These are phyloP conservation scores for Drosophila quinaria DNA, from an alignment of 2,888 invertebrate genomes.

Conservation along the genomic window DNA sequence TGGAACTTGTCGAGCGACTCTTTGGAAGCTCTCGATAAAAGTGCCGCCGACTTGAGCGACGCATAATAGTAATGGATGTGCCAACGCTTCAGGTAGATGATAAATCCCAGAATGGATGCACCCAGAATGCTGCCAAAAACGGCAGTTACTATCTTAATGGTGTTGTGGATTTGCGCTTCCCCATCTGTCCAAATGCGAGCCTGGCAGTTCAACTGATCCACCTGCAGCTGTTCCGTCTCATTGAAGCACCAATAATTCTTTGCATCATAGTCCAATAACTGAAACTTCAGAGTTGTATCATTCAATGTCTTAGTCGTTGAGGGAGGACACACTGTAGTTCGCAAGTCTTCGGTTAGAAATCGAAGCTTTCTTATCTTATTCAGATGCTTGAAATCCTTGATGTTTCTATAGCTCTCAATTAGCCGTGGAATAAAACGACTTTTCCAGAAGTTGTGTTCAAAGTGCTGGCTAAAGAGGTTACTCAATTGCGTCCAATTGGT, in stretches of 20 bases:
- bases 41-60: slow-evolving; percentile 87
- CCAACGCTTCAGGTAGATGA: slow-evolving; percentile 87
- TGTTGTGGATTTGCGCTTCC: slow-evolving; percentile 52
- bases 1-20: slow-evolving; percentile 80
- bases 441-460: slow-evolving; percentile 43
- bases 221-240: slow-evolving; percentile 75
- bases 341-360: slow-evolving; percentile 36
- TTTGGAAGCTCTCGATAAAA: slow-evolving; percentile 87
- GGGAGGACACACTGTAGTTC: slow-evolving; percentile 38
- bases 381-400: slow-evolving; percentile 46
- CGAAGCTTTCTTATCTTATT: slow-evolving; percentile 58
- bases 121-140: slow-evolving; percentile 60
- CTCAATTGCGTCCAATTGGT: not conserved
- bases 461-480: not conserved
- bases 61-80: slow-evolving; percentile 87
- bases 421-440: slow-evolving; percentile 50
- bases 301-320: slow-evolving; percentile 38
- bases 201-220: slow-evolving; percentile 74
- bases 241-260: slow-evolving; percentile 85
- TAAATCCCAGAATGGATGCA: slow-evolving; percentile 53
- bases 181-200: slow-evolving; percentile 32
- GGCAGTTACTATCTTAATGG: slow-evolving; percentile 60
- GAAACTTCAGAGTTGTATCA: slow-evolving; percentile 75
- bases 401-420: slow-evolving; percentile 56
- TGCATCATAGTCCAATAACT: slow-evolving; percentile 84